phyloP scores from a whole-genome alignment of 2,113 vertebrate genomes.

The Gallinago media region DNA sequence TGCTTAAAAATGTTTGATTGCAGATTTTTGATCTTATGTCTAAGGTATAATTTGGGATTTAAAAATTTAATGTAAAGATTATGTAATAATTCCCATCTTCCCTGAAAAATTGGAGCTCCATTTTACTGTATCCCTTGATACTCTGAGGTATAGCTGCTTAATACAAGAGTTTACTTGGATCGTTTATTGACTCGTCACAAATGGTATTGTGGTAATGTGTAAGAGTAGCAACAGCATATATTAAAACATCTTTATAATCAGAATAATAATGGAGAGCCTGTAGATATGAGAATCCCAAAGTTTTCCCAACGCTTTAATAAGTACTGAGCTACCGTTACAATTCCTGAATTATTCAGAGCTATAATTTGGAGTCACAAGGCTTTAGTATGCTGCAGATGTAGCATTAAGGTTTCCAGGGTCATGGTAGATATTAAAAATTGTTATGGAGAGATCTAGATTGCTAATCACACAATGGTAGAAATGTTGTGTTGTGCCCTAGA shows the following conservation, averaged over 20 bases:
- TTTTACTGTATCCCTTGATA: slow-evolving; percentile 14
- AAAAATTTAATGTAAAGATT: slow-evolving; percentile 41
- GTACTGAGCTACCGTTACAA: slow-evolving; percentile 48
- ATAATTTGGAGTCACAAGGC: slow-evolving; percentile 47
- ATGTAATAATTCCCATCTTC: slow-evolving; percentile 6
- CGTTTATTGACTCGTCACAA: slow-evolving; percentile 11
- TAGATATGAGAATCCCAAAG: slow-evolving; percentile 65
- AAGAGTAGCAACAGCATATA: slow-evolving; percentile 27
- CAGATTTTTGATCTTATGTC: not conserved
- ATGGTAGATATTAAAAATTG: slow-evolving; percentile 80
- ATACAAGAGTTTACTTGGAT: slow-evolving; percentile 6
- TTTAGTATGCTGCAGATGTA: slow-evolving; percentile 74
- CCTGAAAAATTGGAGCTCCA: not conserved
- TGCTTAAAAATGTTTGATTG: not conserved
- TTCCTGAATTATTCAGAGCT: slow-evolving; percentile 78
- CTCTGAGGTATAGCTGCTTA: not conserved
- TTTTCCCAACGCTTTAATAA: slow-evolving; percentile 67
- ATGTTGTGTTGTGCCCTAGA: slow-evolving; percentile 26
- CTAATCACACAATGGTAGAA: slow-evolving; percentile 67
- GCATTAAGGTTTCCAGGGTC: slow-evolving; percentile 66
- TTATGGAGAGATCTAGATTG: slow-evolving; percentile 70
- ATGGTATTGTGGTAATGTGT: not conserved
- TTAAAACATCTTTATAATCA: slow-evolving; percentile 51
- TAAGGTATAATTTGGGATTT: slow-evolving; percentile 8
- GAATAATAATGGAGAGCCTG: slow-evolving; percentile 44